These are phyloP conservation scores for Villa cingulata DNA, from an alignment of 2,888 invertebrate species.

Conservation along the genomic window DNA sequence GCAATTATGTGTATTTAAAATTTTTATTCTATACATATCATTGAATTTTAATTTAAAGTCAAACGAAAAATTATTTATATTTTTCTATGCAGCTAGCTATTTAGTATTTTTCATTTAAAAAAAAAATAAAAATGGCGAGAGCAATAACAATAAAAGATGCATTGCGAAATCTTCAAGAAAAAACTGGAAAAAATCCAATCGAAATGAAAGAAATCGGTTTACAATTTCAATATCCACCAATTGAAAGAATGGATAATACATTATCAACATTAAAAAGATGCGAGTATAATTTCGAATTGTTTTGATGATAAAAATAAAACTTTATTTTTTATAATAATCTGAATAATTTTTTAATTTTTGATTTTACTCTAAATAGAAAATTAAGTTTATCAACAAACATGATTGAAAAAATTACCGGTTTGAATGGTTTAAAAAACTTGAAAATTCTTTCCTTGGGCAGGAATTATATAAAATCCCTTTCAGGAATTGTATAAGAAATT, in stretches of 20 bases:
- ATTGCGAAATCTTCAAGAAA: constrained; percentile 75
- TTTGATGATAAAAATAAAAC: constrained; percentile 6
- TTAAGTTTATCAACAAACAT: constrained; percentile 84
- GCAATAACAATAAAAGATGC: constrained; percentile 75
- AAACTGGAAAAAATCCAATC: constrained; percentile 47
- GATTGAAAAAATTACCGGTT: constrained; percentile 82
- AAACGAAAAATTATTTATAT: too few species aligned
- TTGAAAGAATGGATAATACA: constrained; percentile 88
- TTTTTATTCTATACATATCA: too few species aligned
- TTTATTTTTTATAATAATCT: constrained; percentile 13
- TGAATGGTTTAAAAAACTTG: constrained; percentile 70
- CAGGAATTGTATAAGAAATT: constrained; percentile 54
- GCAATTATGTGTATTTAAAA: too few species aligned
- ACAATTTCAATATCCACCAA: constrained; percentile 81
- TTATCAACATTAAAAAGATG: constrained; percentile 60
- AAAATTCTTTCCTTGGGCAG: constrained; percentile 72
- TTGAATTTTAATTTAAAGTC: too few species aligned
- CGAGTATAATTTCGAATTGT: too few species aligned
- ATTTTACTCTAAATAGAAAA: constrained; percentile 46
- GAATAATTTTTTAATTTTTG: neutral
- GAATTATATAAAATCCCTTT: constrained; percentile 80
- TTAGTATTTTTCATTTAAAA: neutral
- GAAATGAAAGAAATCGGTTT: constrained; percentile 65
- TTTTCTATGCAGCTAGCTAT: too few species aligned
- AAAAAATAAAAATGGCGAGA: constrained; percentile 40